These are phyloP conservation scores for Eucidaris tribuloides DNA, from an alignment of 35 echinoderm and acorn worm species.

Conservation along the genomic window DNA sequence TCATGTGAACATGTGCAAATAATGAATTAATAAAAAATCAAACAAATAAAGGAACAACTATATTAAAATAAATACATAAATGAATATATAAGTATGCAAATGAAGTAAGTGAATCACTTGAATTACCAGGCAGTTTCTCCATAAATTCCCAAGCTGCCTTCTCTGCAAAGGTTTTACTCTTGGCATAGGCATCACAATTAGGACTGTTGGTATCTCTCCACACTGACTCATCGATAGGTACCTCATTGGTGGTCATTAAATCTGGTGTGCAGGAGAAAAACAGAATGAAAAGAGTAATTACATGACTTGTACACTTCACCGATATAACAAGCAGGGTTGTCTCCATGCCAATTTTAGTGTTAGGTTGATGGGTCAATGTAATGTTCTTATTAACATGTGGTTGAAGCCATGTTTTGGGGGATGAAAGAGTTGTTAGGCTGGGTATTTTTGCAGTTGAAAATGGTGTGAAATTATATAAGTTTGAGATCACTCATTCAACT, in stretches of 20 bases:
- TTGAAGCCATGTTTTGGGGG: not conserved
- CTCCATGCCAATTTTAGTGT: not conserved
- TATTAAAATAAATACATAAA: not conserved
- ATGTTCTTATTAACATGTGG: not conserved
- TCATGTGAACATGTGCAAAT: too few relatives aligned
- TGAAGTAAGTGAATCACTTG: not conserved
- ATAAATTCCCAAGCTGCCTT: conserved; percentile 96
- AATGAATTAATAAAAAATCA: too few relatives aligned
- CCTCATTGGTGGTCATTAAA: not conserved
- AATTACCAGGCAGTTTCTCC: conserved; percentile 42
- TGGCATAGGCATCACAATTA: conserved; percentile 46
- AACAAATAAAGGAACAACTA: too few relatives aligned
- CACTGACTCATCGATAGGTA: conserved; percentile 48
- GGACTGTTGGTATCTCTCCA: not conserved
- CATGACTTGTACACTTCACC: not conserved
- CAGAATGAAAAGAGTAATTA: not conserved
- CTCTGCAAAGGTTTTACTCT: conserved; percentile 86
- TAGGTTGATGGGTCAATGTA: not conserved
- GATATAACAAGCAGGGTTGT: not conserved
- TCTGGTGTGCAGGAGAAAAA: conserved; percentile 1
- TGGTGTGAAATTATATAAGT: not conserved
- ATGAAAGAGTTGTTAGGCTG: too few relatives aligned
- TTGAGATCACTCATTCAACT: not conserved
- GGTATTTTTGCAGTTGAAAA: too few relatives aligned
- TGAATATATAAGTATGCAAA: not conserved